Evolutionary conservation across 2,888 invertebrate genomes (phyloP).

Genomic region (Leptothorax acervorum): DNA sequence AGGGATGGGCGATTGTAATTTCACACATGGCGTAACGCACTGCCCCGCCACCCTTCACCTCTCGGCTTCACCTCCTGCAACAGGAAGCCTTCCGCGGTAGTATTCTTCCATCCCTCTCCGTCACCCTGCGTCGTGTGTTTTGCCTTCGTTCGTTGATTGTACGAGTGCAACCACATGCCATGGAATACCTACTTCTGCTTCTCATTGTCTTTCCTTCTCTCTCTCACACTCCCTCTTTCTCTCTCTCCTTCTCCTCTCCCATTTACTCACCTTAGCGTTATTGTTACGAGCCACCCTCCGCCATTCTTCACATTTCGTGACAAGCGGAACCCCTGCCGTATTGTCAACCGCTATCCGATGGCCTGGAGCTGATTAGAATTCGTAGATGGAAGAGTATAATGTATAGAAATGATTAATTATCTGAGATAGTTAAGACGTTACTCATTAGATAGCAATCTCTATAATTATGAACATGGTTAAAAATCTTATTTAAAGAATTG

Average conservation of each 20-base stretch:
- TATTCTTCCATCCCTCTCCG: conserved; percentile 42
- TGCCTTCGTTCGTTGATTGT: conserved; percentile 67
- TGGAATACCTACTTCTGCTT: conserved; percentile 8
- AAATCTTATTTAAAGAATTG: not conserved
- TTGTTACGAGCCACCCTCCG: conserved; percentile 21
- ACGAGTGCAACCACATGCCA: conserved; percentile 44
- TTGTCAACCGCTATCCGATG: conserved; percentile 62
- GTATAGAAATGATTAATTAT: conserved; percentile 22
- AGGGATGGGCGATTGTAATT: conserved; percentile 81
- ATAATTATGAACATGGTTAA: not conserved
- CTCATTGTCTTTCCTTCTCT: not conserved
- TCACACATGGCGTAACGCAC: conserved; percentile 81
- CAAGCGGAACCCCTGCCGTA: conserved; percentile 48
- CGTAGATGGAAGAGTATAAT: conserved; percentile 44
- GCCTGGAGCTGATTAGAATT: conserved; percentile 70
- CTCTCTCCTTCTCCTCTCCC: conserved; percentile 33
- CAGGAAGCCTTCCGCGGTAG: conserved; percentile 10
- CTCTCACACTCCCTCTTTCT: conserved; percentile 17
- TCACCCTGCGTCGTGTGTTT: conserved; percentile 60
- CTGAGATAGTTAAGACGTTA: not conserved
- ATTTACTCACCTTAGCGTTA: conserved; percentile 27
- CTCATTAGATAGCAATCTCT: not conserved
- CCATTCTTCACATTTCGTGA: conserved; percentile 26
- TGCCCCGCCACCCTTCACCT: conserved; percentile 58
- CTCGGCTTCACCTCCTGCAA: conserved; percentile 53